Evolutionary conservation across 2,888 invertebrate genomes (phyloP).

Genomic region (Drosophila mulleri): DNA sequence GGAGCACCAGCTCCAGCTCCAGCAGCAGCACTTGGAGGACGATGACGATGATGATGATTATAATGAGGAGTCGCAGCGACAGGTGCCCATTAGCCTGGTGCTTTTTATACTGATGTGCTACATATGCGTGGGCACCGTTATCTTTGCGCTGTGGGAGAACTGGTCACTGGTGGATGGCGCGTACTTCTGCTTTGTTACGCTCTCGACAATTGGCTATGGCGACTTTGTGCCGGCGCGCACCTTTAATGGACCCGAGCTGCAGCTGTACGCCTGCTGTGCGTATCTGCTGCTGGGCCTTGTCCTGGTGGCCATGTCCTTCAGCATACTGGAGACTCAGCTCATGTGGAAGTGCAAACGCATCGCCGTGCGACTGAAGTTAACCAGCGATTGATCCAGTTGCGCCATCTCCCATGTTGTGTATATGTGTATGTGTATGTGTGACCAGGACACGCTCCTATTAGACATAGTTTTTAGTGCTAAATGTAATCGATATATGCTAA

Average conservation of each 20-base stretch:
- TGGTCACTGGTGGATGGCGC: slow-evolving; percentile 93
- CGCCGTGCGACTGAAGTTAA: slow-evolving; percentile 89
- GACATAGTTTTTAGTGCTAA: slow-evolving; percentile 39
- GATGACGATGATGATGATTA: slow-evolving; percentile 48
- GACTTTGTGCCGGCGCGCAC: slow-evolving; percentile 88
- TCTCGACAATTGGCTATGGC: slow-evolving; percentile 93
- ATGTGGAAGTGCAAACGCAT: slow-evolving; percentile 90
- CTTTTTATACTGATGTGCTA: slow-evolving; percentile 90
- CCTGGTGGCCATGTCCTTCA: slow-evolving; percentile 93
- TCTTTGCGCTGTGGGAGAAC: slow-evolving; percentile 92
- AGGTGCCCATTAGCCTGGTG: slow-evolving; percentile 88
- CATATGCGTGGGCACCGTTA: slow-evolving; percentile 90
- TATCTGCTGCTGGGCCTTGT: slow-evolving; percentile 92
- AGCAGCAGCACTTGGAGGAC: slow-evolving; percentile 11
- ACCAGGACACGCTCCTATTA: slow-evolving; percentile 55
- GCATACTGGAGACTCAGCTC: slow-evolving; percentile 92
- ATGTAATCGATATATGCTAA: slow-evolving; percentile 35
- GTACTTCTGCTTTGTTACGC: slow-evolving; percentile 93
- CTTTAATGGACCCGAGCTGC: slow-evolving; percentile 86
- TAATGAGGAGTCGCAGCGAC: slow-evolving; percentile 57
- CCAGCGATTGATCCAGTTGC: slow-evolving; percentile 86
- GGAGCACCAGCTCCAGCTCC: slow-evolving; percentile 9
- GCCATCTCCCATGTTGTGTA: slow-evolving; percentile 42
- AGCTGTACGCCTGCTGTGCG: slow-evolving; percentile 92
- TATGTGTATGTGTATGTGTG: slow-evolving; percentile 49